These are phyloP conservation scores for Poeciliopsis paucimaculata DNA, from an alignment of 2,797 vertebrate species.

Conservation along the genomic window DNA sequence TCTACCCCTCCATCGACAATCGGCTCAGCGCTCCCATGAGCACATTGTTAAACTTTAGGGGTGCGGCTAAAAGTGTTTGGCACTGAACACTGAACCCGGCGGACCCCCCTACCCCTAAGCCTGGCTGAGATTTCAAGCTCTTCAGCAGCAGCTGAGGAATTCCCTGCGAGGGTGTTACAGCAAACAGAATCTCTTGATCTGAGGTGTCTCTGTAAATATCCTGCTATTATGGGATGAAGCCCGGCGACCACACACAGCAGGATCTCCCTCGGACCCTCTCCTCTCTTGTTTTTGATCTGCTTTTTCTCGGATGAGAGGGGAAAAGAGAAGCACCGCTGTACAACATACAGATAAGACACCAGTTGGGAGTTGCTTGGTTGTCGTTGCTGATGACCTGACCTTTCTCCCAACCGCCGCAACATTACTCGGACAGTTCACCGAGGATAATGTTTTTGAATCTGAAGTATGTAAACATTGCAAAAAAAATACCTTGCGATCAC, in stretches of 20 bases:
- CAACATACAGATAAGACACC: conserved; percentile 45
- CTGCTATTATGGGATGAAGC: conserved; percentile 51
- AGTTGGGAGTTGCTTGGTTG: conserved; percentile 26
- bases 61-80: conserved; percentile 44
- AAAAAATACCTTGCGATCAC: conserved; percentile 31
- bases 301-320: conserved; percentile 26
- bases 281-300: conserved; percentile 18
- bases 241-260: conserved; percentile 28
- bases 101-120: conserved; percentile 16
- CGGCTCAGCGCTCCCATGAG: conserved; percentile 45
- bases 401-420: conserved; percentile 7
- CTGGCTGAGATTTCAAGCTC: conserved; percentile 66
- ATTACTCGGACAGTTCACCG: not conserved
- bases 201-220: conserved; percentile 77
- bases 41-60: conserved; percentile 47
- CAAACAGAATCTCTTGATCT: conserved; percentile 84
- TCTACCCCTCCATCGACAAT: conserved; percentile 12
- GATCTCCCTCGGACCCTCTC: conserved; percentile 14
- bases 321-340: conserved; percentile 54
- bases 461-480: conserved; percentile 53
- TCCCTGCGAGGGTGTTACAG: conserved; percentile 86
- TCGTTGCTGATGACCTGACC: conserved; percentile 45
- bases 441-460: conserved; percentile 2
- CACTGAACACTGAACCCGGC: conserved; percentile 47
- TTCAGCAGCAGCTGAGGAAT: conserved; percentile 84